These are phyloP conservation scores for Progne subis DNA, from an alignment of 2,113 vertebrate species.

Conservation along the genomic window DNA sequence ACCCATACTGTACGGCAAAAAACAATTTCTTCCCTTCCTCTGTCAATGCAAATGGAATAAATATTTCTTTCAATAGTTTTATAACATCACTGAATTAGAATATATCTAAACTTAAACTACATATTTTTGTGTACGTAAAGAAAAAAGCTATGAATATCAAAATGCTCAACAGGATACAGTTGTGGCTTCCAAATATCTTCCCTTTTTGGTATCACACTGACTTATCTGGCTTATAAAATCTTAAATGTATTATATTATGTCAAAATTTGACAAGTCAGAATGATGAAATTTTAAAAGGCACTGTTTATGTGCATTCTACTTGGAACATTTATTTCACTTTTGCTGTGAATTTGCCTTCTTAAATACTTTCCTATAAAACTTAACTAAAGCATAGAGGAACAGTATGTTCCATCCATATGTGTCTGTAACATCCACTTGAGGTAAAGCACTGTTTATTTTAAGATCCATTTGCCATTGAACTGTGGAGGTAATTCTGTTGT, in stretches of 20 bases:
- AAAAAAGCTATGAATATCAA: not conserved
- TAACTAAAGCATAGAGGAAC: not conserved
- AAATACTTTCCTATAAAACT: not conserved
- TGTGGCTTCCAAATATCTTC: not conserved
- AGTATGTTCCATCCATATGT: not conserved
- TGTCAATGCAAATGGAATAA: not conserved
- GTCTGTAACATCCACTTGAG: not conserved
- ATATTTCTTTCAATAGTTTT: not conserved
- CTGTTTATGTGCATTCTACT: not conserved
- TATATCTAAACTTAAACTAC: not conserved
- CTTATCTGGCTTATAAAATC: not conserved
- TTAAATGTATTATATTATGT: not conserved
- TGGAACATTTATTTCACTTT: not conserved
- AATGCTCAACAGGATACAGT: not conserved
- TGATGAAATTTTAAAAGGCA: not conserved
- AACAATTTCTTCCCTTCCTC: not conserved
- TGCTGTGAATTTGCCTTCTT: not conserved
- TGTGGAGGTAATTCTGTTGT: not conserved
- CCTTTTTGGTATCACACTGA: not conserved
- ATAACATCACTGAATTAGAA: not conserved
- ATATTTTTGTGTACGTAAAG: not conserved
- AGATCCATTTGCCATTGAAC: not conserved
- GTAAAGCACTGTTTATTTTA: not conserved
- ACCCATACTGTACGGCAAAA: rapidly evolving
- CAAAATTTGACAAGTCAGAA: not conserved